Evolutionary conservation across 2,797 vertebrate species (phyloP).

Genomic region (Falco concolor): DNA sequence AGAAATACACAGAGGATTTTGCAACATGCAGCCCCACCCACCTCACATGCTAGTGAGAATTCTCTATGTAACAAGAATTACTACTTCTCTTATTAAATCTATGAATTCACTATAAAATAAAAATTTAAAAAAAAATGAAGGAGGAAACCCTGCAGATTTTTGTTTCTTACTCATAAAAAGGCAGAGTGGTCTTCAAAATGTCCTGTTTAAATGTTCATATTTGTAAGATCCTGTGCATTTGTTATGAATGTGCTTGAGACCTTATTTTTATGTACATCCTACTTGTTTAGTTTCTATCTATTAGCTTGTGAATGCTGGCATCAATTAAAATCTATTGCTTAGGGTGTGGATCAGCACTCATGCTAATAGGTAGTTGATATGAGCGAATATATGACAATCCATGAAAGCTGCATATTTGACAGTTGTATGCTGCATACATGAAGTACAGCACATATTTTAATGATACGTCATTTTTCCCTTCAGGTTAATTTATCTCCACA

Average conservation of each 20-base stretch:
- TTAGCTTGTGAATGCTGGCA: background rate
- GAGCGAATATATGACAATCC: background rate
- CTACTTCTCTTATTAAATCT: background rate
- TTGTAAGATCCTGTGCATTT: background rate
- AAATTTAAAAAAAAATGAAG: fast-evolving
- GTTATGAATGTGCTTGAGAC: background rate
- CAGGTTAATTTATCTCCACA: background rate
- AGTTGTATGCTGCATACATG: background rate
- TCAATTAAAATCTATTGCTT: background rate
- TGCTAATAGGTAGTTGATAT: background rate
- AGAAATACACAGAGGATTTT: background rate
- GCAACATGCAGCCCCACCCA: background rate
- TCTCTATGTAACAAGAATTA: background rate
- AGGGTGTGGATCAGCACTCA: background rate
- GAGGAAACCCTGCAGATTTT: background rate
- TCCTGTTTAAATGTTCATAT: background rate
- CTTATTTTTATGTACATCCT: background rate
- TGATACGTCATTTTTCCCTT: background rate
- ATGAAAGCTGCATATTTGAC: background rate
- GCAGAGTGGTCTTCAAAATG: background rate
- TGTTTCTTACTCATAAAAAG: background rate
- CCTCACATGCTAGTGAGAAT: background rate
- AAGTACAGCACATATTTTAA: background rate
- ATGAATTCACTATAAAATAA: background rate
- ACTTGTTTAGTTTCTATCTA: background rate